Conservation (phyloP, 2,797 vertebrate species). For the Caiman crocodilus region DNA sequence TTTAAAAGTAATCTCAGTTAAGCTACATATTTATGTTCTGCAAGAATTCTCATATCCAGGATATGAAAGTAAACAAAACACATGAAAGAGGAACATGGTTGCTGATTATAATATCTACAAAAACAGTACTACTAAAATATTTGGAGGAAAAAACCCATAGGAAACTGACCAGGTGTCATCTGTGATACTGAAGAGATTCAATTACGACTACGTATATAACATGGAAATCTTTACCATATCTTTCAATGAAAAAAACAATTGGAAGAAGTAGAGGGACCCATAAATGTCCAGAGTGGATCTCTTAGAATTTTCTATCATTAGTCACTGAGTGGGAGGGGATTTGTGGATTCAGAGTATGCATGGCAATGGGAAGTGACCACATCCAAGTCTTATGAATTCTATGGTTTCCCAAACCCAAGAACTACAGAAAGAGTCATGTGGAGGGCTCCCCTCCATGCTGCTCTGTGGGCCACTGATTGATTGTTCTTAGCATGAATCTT, state of each 20-base stretch:
- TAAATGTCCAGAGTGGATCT: background rate
- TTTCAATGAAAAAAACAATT: background rate
- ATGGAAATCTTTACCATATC: background rate
- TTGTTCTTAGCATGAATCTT: background rate
- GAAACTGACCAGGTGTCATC: background rate
- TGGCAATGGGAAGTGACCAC: background rate
- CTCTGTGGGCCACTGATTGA: rapidly evolving
- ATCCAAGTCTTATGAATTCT: background rate
- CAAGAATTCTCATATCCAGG: background rate
- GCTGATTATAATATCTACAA: background rate
- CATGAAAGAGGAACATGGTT: background rate
- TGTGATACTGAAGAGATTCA: background rate
- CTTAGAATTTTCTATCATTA: background rate
- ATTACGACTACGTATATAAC: background rate
- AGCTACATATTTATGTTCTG: background rate
- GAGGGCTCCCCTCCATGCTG: background rate
- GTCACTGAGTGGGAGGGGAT: background rate
- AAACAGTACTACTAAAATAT: background rate
- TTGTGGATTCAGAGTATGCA: background rate
- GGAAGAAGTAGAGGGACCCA: background rate
- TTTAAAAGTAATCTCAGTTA: slow-evolving; percentile 1
- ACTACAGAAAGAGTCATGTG: background rate
- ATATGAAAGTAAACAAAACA: background rate
- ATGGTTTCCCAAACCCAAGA: background rate
- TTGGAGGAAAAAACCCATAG: background rate